A percentile compares a stretch with the other conserved stretches of the same genome.
These are phyloP conservation scores for Oedothorax gibbosus DNA, from an alignment of 1,140 invertebrate genomes.

Conservation along the genomic window DNA sequence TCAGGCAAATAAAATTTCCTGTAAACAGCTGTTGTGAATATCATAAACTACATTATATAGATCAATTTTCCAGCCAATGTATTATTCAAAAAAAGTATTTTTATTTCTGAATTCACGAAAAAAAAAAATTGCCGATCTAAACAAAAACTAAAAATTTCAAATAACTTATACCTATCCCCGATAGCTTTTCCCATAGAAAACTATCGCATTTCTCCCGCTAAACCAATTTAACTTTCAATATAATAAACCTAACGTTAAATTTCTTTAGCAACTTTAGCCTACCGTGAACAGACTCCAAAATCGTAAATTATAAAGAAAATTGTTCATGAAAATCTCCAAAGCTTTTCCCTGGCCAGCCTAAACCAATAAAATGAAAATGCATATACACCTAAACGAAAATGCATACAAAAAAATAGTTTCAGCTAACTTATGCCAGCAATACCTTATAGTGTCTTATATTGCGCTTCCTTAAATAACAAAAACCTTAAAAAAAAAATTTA, in stretches of 20 bases:
- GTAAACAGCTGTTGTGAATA: too few relatives aligned
- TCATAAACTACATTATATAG: background rate
- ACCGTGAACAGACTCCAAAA: conserved; percentile 24
- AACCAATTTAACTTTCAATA: conserved; percentile 8
- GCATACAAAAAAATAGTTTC: background rate
- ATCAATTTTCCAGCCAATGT: background rate
- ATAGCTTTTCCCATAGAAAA: background rate
- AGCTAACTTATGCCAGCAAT: background rate
- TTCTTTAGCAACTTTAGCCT: background rate
- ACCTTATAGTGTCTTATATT: conserved; percentile 16
- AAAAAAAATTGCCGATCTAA: too few relatives aligned
- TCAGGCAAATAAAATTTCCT: too few relatives aligned
- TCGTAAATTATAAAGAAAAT: conserved; percentile 38
- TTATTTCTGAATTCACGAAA: background rate
- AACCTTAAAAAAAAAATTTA: conserved; percentile 22
- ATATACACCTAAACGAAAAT: background rate
- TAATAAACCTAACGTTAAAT: background rate
- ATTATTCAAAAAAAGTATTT: conserved; percentile 26
- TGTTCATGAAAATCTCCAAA: conserved; percentile 9
- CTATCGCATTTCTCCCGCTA: conserved; percentile 10
- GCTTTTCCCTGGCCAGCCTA: conserved; percentile 15
- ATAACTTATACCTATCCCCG: conserved; percentile 22
- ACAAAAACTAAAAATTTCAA: conserved; percentile 2
- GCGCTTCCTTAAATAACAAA: conserved; percentile 14
- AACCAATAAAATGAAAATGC: conserved; percentile 31